Conservation (phyloP, 2,888 invertebrate species). For the Conus canariensis region DNA sequence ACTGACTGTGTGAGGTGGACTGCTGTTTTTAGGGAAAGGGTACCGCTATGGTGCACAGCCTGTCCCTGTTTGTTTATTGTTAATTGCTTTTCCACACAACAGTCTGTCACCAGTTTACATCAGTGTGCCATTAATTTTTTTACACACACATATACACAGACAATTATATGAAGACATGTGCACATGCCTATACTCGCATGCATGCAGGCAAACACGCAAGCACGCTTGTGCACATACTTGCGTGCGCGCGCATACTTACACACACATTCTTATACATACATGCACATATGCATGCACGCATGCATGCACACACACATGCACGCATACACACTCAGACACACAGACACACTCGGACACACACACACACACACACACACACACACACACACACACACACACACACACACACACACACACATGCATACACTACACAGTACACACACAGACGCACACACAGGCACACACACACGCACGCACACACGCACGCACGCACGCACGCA, state of each 20-base stretch:
- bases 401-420: too few relatives aligned
- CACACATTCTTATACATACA: background rate
- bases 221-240: background rate
- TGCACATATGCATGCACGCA: background rate
- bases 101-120: too few relatives aligned
- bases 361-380: background rate
- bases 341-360: constrained; percentile 7
- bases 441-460: background rate
- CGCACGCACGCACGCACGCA: too few relatives aligned
- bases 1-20: too few relatives aligned
- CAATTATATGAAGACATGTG: background rate
- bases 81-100: too few relatives aligned
- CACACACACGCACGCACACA: background rate
- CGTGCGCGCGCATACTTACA: background rate
- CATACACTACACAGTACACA: background rate
- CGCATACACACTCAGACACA: background rate
- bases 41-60: too few relatives aligned
- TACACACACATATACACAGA: background rate
- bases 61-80: too few relatives aligned
- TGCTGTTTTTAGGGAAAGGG: too few relatives aligned
- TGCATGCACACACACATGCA: background rate
- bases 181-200: background rate
- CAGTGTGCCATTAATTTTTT: too few relatives aligned
- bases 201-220: background rate
- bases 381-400: background rate